Evolutionary conservation across 2,797 vertebrate genomes (phyloP).

Genomic region (Geotrypetes seraphini): DNA sequence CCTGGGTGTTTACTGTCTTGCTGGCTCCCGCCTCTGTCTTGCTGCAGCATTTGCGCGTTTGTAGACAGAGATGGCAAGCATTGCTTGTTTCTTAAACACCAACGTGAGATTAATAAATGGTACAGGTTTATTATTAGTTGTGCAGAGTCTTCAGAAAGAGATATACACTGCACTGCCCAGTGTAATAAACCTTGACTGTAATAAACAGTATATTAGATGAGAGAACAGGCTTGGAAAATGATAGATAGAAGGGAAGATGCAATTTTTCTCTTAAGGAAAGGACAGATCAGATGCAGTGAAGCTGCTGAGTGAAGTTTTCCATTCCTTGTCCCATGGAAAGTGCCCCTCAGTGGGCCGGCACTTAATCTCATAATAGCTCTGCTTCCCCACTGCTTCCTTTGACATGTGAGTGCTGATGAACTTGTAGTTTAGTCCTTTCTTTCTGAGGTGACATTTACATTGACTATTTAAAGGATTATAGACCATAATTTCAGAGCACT

Average conservation of each 20-base stretch:
- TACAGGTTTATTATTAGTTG: too few relatives aligned
- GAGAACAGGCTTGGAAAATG: conserved; percentile 9
- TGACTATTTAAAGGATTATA: conserved; percentile 45
- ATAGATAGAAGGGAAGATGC: conserved; percentile 23
- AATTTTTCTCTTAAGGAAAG: conserved; percentile 66
- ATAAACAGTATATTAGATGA: conserved; percentile 10
- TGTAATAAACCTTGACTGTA: conserved; percentile 6
- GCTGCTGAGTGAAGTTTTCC: conserved; percentile 58
- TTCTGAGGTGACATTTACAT: conserved; percentile 40
- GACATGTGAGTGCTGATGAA: conserved; percentile 46
- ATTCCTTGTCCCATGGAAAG: conserved; percentile 66
- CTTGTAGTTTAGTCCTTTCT: conserved; percentile 40
- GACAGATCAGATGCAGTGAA: conserved; percentile 55
- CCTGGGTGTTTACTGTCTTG: too few relatives aligned
- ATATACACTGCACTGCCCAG: too few relatives aligned
- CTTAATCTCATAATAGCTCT: conserved; percentile 81
- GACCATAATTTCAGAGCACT: conserved; percentile 33
- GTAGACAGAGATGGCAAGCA: too few relatives aligned
- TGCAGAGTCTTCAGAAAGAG: too few relatives aligned
- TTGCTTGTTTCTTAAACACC: too few relatives aligned
- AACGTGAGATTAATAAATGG: too few relatives aligned
- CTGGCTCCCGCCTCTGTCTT: too few relatives aligned
- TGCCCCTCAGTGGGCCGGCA: conserved; percentile 56
- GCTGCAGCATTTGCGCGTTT: too few relatives aligned
- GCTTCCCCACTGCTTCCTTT: conserved; percentile 68